Base-by-base conservation (phyloP, 2,113 vertebrate genomes). In the Psettodes erumei region DNA sequence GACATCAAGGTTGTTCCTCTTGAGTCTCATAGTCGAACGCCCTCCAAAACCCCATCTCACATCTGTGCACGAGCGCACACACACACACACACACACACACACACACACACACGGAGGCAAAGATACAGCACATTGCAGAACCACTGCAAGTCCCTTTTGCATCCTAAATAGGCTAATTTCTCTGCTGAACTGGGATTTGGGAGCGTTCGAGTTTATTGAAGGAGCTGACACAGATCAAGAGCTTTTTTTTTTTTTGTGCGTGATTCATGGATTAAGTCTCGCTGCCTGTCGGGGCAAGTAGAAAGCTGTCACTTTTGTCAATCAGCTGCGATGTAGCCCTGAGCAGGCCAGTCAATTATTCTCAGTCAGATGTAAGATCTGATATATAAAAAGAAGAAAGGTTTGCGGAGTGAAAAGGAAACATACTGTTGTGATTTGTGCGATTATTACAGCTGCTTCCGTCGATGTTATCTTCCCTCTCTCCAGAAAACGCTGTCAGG, bases 111-210 rank as follows among this genome's bases (percentile, higher is more conserved):
- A 50, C 13, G 2, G 4, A 54, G 25, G 47, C 65, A 70, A 25
- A 83, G 10, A 56, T 48, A 32, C 56, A 47, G 13, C 38, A 28
- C 13, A 19, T n/a, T 23, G 30, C 69, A 23, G 30, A 77, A 66
- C 30, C 70, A 42, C 48, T 9, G n/a, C n/a, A 13, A 40, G 61
- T 81, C 83, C 85, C 84, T 53, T 51, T 61, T 60, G 76, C 65
- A 61, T 82, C 66, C 54, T 86, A 92, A 93, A 86, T 92, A 87
- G 91, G 92, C 84, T 94, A 92, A 94, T 94, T 92, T 94, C 90
- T 90, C 87, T 91, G 91, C 91, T 91, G 91, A 93, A 91, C 67
- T 85, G 91, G 93, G 93, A 92, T 90, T 93, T 90, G 75, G 59
- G 53, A 72, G 75, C 32, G 80, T 86, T 77, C 25, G 79, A 80